Conservation (phyloP, 2,888 invertebrate genomes). For the Syrphus vitripennis region DNA sequence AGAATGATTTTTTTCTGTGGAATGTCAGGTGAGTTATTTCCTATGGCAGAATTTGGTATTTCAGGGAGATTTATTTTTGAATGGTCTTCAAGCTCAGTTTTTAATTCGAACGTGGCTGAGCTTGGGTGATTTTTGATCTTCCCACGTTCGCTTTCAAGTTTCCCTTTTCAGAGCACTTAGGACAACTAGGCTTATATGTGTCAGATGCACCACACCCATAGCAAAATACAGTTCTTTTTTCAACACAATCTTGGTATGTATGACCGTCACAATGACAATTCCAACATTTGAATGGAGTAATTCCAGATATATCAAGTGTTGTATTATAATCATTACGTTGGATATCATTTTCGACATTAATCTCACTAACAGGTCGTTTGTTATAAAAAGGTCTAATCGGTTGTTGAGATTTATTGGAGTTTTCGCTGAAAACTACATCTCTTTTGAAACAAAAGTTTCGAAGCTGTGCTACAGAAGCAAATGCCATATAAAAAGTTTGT, state of each 20-base stretch:
- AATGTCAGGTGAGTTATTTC: background rate
- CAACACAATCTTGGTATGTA: background rate
- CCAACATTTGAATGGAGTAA: conserved; percentile 5
- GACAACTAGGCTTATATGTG: conserved; percentile 20
- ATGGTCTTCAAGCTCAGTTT: background rate
- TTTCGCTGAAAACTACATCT: conserved; percentile 5
- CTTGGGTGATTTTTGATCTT: background rate
- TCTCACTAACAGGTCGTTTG: background rate
- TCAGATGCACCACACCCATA: conserved; percentile 18
- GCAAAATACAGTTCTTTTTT: conserved; percentile 3
- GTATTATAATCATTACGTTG: background rate
- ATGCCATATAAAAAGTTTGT: conserved; percentile 16
- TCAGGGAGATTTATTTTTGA: background rate
- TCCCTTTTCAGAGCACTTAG: background rate
- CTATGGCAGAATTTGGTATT: background rate
- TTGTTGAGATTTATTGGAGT: background rate
- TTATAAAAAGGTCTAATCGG: background rate
- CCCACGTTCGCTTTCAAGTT: conserved; percentile 25
- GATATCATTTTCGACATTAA: background rate
- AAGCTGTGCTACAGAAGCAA: conserved; percentile 1
- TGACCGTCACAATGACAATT: background rate
- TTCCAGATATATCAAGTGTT: background rate
- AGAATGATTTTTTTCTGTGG: background rate
- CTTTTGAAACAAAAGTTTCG: conserved; percentile 24
- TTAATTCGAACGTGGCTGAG: background rate